These are phyloP conservation scores for Umimayanthus chanpuru DNA, from an alignment of 92 coral and sea anemone genomes.

Conservation along the genomic window DNA sequence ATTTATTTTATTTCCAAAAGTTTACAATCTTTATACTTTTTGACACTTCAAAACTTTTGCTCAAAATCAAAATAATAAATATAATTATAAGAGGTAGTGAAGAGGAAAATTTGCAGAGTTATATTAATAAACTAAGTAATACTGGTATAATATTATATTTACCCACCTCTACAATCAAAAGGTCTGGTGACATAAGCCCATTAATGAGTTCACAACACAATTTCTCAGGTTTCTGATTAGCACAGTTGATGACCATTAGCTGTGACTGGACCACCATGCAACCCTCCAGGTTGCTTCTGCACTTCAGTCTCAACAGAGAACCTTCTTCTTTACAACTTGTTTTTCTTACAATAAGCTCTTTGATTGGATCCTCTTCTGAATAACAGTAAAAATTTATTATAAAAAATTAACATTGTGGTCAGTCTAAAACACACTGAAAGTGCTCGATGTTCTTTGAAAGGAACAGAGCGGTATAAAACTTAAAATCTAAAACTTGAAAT, in stretches of 20 bases:
- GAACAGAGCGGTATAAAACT: too few species aligned
- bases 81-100: neutral
- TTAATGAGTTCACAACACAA: constrained; percentile 12
- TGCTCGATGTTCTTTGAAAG: too few species aligned
- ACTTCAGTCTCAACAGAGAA: constrained; percentile 26
- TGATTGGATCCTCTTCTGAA: constrained; percentile 1
- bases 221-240: constrained; percentile 1
- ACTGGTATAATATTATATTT: neutral
- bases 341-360: neutral
- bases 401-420: too few species aligned
- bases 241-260: constrained; percentile 5
- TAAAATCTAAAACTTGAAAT: too few species aligned
- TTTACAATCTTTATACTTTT: neutral
- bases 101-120: neutral
- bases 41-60: neutral
- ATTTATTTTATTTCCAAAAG: too few species aligned
- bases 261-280: neutral
- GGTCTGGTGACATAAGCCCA: constrained; percentile 34
- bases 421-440: too few species aligned
- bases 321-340: constrained; percentile 8
- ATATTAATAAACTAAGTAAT: too few species aligned
- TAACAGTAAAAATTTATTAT: neutral
- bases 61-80: neutral
- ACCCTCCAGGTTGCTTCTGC: neutral
- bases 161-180: constrained; percentile 30